These are phyloP conservation scores for Narcine bancroftii DNA, from an alignment of 2,113 vertebrate species.

Conservation along the genomic window DNA sequence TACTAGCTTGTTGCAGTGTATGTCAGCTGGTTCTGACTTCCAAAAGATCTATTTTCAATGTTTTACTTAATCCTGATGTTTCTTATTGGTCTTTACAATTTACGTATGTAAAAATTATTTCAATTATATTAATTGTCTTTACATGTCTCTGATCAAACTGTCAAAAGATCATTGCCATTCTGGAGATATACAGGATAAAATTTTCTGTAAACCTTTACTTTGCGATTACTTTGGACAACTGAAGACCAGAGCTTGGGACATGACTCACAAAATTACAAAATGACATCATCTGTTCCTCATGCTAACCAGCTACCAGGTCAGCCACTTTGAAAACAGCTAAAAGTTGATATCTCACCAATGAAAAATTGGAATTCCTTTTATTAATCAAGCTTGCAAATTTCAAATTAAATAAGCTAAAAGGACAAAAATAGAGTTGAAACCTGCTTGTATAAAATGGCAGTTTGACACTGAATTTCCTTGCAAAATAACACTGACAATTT, in stretches of 20 bases:
- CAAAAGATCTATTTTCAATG: too few relatives aligned
- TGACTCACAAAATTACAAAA: background rate
- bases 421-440: background rate
- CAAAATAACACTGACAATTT: too few relatives aligned
- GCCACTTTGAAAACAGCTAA: background rate
- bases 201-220: background rate
- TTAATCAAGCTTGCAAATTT: background rate
- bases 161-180: too few relatives aligned
- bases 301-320: background rate
- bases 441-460: too few relatives aligned
- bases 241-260: background rate
- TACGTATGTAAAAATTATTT: too few relatives aligned
- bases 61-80: too few relatives aligned
- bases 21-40: too few relatives aligned
- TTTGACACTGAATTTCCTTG: too few relatives aligned
- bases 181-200: background rate
- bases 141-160: too few relatives aligned
- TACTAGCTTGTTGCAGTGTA: too few relatives aligned
- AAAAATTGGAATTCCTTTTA: background rate
- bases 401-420: background rate
- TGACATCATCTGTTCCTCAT: background rate
- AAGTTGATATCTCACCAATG: background rate
- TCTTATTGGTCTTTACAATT: too few relatives aligned
- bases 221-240: background rate
- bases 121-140: too few relatives aligned